phyloP scores from a whole-genome alignment of 2,113 vertebrate genomes.

The Casuarius casuarius region DNA sequence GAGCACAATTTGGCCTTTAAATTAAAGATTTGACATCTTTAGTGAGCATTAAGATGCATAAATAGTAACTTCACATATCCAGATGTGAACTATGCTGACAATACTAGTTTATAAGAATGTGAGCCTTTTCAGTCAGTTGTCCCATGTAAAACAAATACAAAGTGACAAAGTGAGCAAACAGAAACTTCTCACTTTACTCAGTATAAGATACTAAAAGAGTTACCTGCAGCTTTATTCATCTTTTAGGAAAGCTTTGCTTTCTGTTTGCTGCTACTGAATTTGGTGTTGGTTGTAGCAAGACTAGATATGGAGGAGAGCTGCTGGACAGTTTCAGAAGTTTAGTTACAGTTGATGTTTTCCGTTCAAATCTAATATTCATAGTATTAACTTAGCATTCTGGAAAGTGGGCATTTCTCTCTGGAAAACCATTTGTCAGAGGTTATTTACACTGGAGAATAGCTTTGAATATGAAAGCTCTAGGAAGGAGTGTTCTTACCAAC shows the following conservation, averaged over 20 bases:
- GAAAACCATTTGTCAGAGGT: conserved; percentile 18
- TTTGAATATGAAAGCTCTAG: not conserved
- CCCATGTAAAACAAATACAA: not conserved
- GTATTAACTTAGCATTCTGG: conserved; percentile 14
- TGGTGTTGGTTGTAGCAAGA: not conserved
- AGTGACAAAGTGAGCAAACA: not conserved
- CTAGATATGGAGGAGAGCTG: not conserved
- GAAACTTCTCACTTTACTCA: not conserved
- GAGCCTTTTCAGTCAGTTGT: not conserved
- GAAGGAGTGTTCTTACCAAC: not conserved
- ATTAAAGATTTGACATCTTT: not conserved
- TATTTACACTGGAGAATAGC: not conserved
- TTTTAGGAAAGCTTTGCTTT: not conserved
- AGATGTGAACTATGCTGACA: not conserved
- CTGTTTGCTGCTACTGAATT: not conserved
- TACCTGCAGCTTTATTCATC: not conserved
- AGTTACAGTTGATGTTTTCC: not conserved
- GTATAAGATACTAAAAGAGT: not conserved
- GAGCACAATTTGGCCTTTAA: not conserved
- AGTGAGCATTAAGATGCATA: not conserved
- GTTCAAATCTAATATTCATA: not conserved
- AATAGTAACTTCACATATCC: not conserved
- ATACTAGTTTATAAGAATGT: not conserved
- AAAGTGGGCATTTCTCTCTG: conserved; percentile 7
- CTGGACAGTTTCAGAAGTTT: not conserved